Evolutionary conservation across 2,888 invertebrate species (phyloP), one percentile per base, ranked within the genome.

Genomic region (Galeopsomyia nigrocyanea): DNA sequence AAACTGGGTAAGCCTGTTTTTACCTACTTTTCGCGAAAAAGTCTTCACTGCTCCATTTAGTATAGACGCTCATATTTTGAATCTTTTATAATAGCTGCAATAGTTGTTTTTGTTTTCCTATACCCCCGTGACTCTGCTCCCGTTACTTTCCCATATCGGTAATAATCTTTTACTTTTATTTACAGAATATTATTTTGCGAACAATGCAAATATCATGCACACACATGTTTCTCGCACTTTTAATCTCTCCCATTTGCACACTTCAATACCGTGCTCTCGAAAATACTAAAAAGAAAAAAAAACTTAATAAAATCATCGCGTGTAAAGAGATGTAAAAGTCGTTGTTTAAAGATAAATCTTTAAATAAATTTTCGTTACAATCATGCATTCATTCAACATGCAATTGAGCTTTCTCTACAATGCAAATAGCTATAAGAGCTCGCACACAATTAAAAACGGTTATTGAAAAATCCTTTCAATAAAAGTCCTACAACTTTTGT

Each of bases 101-200:
- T 22, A 58, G 10, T 47, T 46, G 13, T 53, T 61, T 47, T n/a
- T n/a, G n/a, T n/a, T 63, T 50, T 17, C n/a, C 13, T 47, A 14
- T 21, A 10, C 7, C 46, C n/a, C 60, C 56, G 9, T 61, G 21
- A 26, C 17, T n/a, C 13, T 13, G 50, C 49, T 16, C 17, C 39
- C 50, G 13, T 17, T 49, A 61, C 51, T 13, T 22, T 49, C 5
- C 3, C 19, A 3, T 58, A 26, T 57, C 31, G 61, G 22, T 62
- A 63, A 53, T 53, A 53, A 64, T 57, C 64, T 63, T 68, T 67
- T 55, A 55, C 39, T 74, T 70, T 71, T 75, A 73, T 75, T 13
- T 73, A 73, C 72, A 75, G 47, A 58, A 51, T 55, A 60, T 64
- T 64, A 26, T 67, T 75, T 67, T 61, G 26, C 16, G 56, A 75